phyloP scores from a whole-genome alignment of 35 echinoderm and acorn worm species.

The Chiridota heheva region DNA sequence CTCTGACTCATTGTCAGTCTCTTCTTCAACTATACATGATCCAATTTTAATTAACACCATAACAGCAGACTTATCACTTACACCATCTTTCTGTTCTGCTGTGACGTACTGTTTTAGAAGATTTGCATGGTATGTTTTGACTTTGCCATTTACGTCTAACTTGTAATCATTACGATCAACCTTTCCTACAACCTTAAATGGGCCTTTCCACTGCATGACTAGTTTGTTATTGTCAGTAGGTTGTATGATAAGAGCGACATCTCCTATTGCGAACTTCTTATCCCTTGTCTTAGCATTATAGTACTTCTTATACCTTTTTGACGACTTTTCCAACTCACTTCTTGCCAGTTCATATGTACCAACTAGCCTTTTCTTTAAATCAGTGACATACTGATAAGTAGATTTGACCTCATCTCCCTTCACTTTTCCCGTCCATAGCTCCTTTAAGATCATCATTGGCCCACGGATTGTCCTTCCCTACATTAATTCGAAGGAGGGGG shows the following conservation, averaged over 20 bases:
- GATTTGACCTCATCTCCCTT: conserved; percentile 20
- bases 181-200: conserved; percentile 38
- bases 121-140: conserved; percentile 60
- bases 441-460: conserved; percentile 53
- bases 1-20: background rate
- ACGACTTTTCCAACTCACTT: conserved; percentile 27
- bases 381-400: conserved; percentile 58
- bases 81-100: background rate
- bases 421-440: conserved; percentile 42
- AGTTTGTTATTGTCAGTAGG: conserved; percentile 40
- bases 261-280: background rate
- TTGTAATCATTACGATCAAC: conserved; percentile 30
- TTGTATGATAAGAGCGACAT: conserved; percentile 24
- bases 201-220: conserved; percentile 50
- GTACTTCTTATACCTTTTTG: conserved; percentile 28
- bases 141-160: conserved; percentile 34
- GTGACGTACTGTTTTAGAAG: conserved; percentile 51
- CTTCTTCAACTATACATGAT: background rate
- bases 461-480: conserved; percentile 46
- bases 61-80: background rate
- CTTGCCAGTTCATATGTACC: conserved; percentile 38
- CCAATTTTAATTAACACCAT: background rate
- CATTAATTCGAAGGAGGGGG: conserved; percentile 56
- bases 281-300: background rate
- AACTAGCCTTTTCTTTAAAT: conserved; percentile 33